Base-by-base conservation (phyloP, 2,888 invertebrate species). In the Malthinus flaveolus region DNA sequence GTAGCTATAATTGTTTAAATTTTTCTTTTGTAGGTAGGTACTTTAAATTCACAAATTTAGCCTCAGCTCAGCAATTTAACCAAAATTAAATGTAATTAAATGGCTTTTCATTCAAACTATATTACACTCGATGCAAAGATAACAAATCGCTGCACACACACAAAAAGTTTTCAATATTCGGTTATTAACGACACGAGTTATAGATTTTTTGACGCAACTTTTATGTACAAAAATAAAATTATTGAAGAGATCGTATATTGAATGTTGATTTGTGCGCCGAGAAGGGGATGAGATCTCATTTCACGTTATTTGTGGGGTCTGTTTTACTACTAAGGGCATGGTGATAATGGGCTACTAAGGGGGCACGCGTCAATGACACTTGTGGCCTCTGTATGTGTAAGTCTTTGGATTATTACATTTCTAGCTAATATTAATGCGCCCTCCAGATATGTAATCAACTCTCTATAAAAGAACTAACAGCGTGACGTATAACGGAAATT, bases 101-200 rank as follows among this genome's bases (percentile, higher is more conserved):
- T 23, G 2, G 23, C 23, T 23, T 23, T 23, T 23, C 23, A 23
- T 42, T 45, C 47, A 46, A 46, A 47, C 66, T 66, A 65, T 66
- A 66, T 64, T 63, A 63, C 62, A 62, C 52, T 61, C 62, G 64
- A 67, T 67, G 65, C 58, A 65, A 64, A 55, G 67, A 68, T 68
- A 67, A 65, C 67, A 63, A 68, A 68, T 66, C 63, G 65, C 67
- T 63, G 66, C 56, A 59, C 48, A 56, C 59, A 68, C 66, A 63
- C 23, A 23, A 66, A 64, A 65, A 62, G 62, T 52, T 53, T 58
- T 49, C 56, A 51, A 61, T 61, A 66, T 64, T 65, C 64, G 65
- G 68, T 63, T 56, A 46, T 64, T 63, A 55, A 44, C 34, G 49
- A 55, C 48, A 56, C 66, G 63, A 66, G 63, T 65, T 66, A 64